Evolutionary conservation across 53 echinoderm and acorn worm species (phyloP), one percentile per base, ranked within the genome.

Genomic region (Echinarachnius parma): DNA sequence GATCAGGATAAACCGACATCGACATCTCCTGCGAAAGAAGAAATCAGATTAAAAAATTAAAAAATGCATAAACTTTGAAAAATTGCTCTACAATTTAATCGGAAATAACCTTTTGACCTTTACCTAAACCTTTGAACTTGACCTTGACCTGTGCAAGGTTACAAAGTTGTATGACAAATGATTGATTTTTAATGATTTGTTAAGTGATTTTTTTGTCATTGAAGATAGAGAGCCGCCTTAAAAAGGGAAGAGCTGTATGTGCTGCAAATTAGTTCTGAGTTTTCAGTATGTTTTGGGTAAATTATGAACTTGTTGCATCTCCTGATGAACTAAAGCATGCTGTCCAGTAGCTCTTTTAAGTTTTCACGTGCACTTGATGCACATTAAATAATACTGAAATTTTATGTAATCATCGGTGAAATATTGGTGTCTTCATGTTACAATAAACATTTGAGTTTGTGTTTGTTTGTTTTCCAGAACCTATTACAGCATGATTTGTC

Each of bases 71-170:
- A 42, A 42, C 42, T 42, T 42, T 42, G 42, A 42, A 42, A 42
- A 42, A 42, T 42, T 14, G 42, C 42, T 42, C 42, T 42, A 42
- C 8, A 42, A 42, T 42, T 42, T 42, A 13, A 13, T 9, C 42
- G 42, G 42, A 42, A 42, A 42, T 42, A 42, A 42, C 42, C 42
- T 42, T 42, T 42, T 42, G 42, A 42, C 42, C 42, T 42, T 42
- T 42, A 42, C 42, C 42, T 42, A 7, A 13, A 42, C 42, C 42
- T 42, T 42, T 42, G 42, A 42, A 42, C 8, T 42, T 42, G 42
- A 42, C 42, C 42, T 42, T 42, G 42, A 13, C 42, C 42, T 42
- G 42, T 42, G 42, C 42, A 42, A 42, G 14, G 42, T 42, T 42
- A 42, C 7, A 42, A 42, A 42, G 42, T 42, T 42, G 42, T 42